Percentiles rank a stretch among this genome's conserved stretches.
These are phyloP conservation scores for Trachops cirrhosus DNA, from an alignment of 2,797 vertebrate species.

Conservation along the genomic window DNA sequence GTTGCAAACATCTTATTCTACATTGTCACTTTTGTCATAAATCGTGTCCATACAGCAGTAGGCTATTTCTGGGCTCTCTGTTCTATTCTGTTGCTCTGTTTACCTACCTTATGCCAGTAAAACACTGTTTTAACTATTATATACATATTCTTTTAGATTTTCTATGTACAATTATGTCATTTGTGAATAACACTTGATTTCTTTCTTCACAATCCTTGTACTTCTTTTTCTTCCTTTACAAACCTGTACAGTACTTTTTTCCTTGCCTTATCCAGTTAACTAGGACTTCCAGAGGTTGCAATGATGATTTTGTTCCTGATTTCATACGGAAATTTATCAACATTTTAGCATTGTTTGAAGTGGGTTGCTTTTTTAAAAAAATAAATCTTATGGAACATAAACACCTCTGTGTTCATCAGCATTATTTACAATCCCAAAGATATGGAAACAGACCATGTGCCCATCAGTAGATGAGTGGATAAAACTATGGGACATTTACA, in stretches of 20 bases:
- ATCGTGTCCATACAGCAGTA: neutral
- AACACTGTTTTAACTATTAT: neutral
- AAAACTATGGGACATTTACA: too few relatives aligned
- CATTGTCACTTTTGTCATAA: neutral
- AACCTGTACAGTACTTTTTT: neutral
- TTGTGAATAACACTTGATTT: neutral
- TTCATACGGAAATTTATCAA: constrained; percentile 16
- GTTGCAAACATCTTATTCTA: neutral
- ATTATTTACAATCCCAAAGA: too few relatives aligned
- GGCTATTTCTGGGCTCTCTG: neutral
- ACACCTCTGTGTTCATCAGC: too few relatives aligned
- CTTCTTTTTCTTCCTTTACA: constrained; percentile 1
- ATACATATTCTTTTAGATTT: neutral
- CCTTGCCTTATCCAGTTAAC: neutral
- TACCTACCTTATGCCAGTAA: neutral
- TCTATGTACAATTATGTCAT: neutral
- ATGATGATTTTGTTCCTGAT: neutral
- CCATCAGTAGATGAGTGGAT: too few relatives aligned
- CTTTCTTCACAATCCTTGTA: neutral
- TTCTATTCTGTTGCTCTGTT: neutral
- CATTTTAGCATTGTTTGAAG: neutral
- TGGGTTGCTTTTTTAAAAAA: neutral
- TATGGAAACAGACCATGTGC: too few relatives aligned
- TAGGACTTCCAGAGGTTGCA: neutral
- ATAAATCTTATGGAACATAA: too few relatives aligned